Evolutionary conservation across 2,113 vertebrate genomes (phyloP).

Genomic region (Trochalopteron elliotii): DNA sequence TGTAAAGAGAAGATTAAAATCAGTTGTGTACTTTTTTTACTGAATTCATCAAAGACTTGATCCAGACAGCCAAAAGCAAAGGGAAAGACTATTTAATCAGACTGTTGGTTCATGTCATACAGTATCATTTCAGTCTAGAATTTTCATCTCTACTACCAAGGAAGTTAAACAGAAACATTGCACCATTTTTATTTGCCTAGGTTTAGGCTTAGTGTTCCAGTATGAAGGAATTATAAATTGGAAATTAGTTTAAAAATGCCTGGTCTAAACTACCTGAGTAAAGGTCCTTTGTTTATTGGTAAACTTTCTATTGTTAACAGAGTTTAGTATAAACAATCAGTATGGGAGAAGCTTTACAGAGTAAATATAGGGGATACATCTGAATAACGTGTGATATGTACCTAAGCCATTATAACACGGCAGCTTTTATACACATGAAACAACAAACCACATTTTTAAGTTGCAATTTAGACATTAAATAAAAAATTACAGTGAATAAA

Average conservation of each 20-base stretch:
- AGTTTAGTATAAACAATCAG: neutral
- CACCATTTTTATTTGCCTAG: conserved; percentile 50
- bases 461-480: neutral
- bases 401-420: neutral
- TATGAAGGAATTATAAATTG: neutral
- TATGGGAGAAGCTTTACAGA: neutral
- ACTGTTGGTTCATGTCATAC: conserved; percentile 65
- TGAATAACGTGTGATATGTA: neutral
- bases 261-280: neutral
- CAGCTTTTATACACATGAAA: neutral
- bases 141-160: conserved; percentile 67
- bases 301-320: neutral
- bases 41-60: conserved; percentile 55
- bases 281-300: neutral
- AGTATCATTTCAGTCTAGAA: conserved; percentile 71
- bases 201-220: conserved; percentile 42
- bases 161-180: conserved; percentile 73
- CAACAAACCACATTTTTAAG: neutral
- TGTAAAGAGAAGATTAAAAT: conserved; percentile 4
- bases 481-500: neutral
- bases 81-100: conserved; percentile 53
- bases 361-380: neutral
- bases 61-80: conserved; percentile 57
- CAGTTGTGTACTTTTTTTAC: neutral
- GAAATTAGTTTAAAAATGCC: neutral